Base-by-base conservation (phyloP, 2,113 vertebrate species). In the Myxocyprinus asiaticus region DNA sequence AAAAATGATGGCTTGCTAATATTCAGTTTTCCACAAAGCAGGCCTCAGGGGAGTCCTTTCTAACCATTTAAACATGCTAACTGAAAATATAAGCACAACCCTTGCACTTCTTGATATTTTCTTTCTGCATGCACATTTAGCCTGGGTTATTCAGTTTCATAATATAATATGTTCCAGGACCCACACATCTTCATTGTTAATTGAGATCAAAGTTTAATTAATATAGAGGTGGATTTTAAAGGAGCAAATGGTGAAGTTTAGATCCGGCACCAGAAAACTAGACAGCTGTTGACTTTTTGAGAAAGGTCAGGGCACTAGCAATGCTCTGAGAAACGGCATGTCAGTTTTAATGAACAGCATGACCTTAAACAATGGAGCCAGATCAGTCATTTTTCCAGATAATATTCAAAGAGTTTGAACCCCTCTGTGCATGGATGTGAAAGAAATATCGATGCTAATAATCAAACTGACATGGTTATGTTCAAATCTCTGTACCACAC, bases 311-410 rank as follows among this genome's bases (percentile, higher is more conserved):
- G 67, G 53, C 84, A 77, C 74, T 76, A 84, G 84, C 85, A 85
- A 82, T 81, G 84, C 79, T 80, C 87, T 84, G 85, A 90, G 83
- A 82, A 81, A 44, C 82, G 82, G 86, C 80, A 85, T 90, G 89
- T 89, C 88, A 86, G 78, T 86, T 91, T 91, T 91, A 92, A 92
- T 92, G 89, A 92, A 91, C 85, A 88, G 75, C 59, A 77, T 92
- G 92, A 93, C 91, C 92, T 94, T 93, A 88, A 91, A 88, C 86
- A 87, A 85, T 84, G 85, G 86, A 83, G 84, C 87, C 75, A 72
- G 83, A 90, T 91, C 89, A 85, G 81, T 89, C 83, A 81, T 84
- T 75, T 66, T 55, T 53, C 9, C 83, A 82, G 81, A 85, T 89
- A 82, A 85, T 87, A 84, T 86, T 84, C 81, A 85, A 86, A 89